These are phyloP conservation scores for Lydus trimaculatus DNA, from an alignment of 2,888 invertebrate genomes.

Conservation along the genomic window DNA sequence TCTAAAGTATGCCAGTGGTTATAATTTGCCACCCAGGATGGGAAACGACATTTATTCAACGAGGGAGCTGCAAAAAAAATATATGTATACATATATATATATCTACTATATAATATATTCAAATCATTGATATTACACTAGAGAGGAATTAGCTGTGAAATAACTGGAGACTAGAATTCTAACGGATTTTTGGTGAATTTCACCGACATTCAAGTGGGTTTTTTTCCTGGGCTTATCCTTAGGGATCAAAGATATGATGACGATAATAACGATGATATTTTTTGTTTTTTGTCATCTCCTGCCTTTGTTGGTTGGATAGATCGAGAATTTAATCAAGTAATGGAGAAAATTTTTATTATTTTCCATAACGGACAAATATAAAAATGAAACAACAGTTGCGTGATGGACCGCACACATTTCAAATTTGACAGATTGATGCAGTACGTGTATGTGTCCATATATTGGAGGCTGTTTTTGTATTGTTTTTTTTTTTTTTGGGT, in stretches of 20 bases:
- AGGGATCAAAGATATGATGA: neutral
- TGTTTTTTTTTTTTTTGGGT: neutral
- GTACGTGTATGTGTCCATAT: neutral
- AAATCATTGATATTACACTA: constrained; percentile 28
- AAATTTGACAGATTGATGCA: constrained; percentile 12
- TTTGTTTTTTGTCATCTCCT: neutral
- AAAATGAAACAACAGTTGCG: constrained; percentile 9
- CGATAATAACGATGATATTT: neutral
- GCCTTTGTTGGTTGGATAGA: neutral
- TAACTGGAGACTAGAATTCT: constrained; percentile 24
- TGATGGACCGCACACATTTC: constrained; percentile 17
- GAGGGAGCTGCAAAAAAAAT: constrained; percentile 67
- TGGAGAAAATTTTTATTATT: constrained; percentile 24
- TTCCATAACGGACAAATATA: constrained; percentile 12
- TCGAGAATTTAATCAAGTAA: constrained; percentile 31
- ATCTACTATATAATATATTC: constrained; percentile 17
- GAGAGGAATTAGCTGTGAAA: constrained; percentile 27
- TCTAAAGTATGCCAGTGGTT: constrained; percentile 91
- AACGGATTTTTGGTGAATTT: constrained; percentile 22
- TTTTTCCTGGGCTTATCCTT: neutral
- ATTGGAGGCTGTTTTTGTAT: neutral
- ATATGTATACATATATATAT: neutral
- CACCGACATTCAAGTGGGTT: neutral
- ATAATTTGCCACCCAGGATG: constrained; percentile 84
- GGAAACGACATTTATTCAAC: constrained; percentile 83